Evolutionary conservation across 2,888 invertebrate genomes (phyloP).

Genomic region (Hymenopus coronatus): DNA sequence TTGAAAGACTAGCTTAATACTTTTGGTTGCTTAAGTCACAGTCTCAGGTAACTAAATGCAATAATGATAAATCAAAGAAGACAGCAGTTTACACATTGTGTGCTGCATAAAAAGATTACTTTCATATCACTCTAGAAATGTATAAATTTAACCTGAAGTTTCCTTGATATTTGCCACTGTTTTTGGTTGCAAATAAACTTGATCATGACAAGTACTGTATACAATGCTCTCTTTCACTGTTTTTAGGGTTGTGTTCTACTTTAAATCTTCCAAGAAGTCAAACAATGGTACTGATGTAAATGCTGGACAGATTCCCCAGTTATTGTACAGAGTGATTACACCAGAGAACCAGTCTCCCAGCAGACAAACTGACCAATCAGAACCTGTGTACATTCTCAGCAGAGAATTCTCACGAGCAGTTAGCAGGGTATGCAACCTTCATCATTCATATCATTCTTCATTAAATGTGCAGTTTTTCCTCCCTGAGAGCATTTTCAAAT

Average conservation of each 20-base stretch:
- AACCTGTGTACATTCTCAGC: conserved; percentile 83
- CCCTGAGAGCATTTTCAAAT: no score
- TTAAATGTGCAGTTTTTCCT: no score
- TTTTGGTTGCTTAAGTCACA: no score
- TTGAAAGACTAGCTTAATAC: no score
- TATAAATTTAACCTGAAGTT: neutral
- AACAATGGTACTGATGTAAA: conserved; percentile 98
- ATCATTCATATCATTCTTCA: no score
- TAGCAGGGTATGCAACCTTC: conserved; percentile 55
- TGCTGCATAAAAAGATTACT: no score
- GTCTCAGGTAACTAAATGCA: no score
- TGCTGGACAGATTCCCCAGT: conserved; percentile 94
- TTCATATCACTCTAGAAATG: no score
- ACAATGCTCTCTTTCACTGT: neutral
- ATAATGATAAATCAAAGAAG: no score
- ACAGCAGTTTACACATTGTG: no score
- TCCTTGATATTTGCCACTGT: conserved; percentile 2
- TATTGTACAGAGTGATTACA: conserved; percentile 70
- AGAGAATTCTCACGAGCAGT: conserved; percentile 71
- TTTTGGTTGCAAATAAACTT: neutral
- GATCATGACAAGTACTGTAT: neutral
- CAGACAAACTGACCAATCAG: conserved; percentile 56
- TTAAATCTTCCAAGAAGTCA: conserved; percentile 94
- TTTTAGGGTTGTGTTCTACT: conserved; percentile 78
- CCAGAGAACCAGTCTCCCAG: conserved; percentile 62